phyloP scores from a whole-genome alignment of 1,140 invertebrate species.

The Drosophila carrolli region DNA sequence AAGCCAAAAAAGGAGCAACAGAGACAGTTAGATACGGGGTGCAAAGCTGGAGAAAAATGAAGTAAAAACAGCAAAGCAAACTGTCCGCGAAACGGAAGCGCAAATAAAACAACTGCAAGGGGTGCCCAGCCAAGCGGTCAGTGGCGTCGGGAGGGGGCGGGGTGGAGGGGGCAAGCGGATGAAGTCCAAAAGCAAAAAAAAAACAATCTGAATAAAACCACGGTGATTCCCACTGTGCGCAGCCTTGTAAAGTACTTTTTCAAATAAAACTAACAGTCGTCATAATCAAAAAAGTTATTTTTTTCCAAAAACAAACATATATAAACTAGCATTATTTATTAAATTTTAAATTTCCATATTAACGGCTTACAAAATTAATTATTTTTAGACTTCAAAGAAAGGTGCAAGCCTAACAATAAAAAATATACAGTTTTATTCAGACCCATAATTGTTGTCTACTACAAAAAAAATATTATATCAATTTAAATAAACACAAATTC shows the following conservation, averaged over 20 bases:
- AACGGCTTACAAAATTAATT: too few species aligned
- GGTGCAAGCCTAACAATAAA: too few species aligned
- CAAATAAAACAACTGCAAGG: conserved; percentile 77
- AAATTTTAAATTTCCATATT: too few species aligned
- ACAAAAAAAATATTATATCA: too few species aligned
- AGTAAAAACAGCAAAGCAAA: conserved; percentile 77
- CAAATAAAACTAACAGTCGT: neutral
- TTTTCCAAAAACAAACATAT: neutral
- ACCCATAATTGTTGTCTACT: too few species aligned
- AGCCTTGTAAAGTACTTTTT: neutral
- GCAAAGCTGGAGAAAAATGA: conserved; percentile 35
- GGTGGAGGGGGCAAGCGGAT: neutral
- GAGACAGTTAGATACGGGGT: conserved; percentile 11
- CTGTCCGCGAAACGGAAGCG: conserved; percentile 79
- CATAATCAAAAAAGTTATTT: neutral
- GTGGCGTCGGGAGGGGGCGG: neutral
- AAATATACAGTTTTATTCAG: too few species aligned
- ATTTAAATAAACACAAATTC: too few species aligned
- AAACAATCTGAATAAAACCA: conserved; percentile 7
- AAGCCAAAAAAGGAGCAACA: conserved; percentile 9
- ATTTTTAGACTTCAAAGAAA: too few species aligned
- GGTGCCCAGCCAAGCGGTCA: conserved; percentile 42
- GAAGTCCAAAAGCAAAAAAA: conserved; percentile 1
- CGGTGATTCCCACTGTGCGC: conserved; percentile 4
- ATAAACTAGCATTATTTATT: too few species aligned